Base-by-base conservation (phyloP, 2,888 invertebrate species). In the Priocnemis perturbator region DNA sequence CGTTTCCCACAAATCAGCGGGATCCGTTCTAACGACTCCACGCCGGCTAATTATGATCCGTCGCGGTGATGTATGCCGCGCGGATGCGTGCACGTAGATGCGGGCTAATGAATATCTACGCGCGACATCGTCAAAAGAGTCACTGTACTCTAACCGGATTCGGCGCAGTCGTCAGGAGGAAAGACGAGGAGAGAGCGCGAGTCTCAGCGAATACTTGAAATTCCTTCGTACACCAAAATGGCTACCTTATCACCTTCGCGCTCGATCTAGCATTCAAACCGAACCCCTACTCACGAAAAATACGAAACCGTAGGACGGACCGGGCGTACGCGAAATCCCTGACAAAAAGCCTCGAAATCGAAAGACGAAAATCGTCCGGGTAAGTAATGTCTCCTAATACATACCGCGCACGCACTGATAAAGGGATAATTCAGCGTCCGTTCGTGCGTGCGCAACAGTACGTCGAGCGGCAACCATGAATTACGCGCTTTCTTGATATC, bases 401-500 rank as follows among this genome's bases (percentile, higher is more conserved):
- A 37, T 37, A 11, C 37, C 11, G 7, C 11, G 37, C 37, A 37
- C 11, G 11, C 37, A 37, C 37, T 37, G 37, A 37, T 19, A 47
- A 63, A 56, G 19, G 57, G 71, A 65, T 63, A 55, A 78, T 71
- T 67, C 53, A 67, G 56, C 48, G 44, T 20, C 52, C 11, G 66
- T 14, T 9, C n/a, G 17, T 19, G 59, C 63, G 61, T 64, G 37
- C 62, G 65, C 58, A 52, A 23, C 17, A 58, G 17, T 50, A 47
- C 19, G 17, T 21, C 37, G 37, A 37, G 37, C 37, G 44, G 76
- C 66, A 79, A 75, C 71, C 77, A 78, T 75, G 81, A 83, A 84
- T 82, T 84, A 83, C 79, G 70, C 74, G 79, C 67, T 78, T 82
- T 76, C 79, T 80, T 82, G 81, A 82, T 82, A 84, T 83, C 81